Evolutionary conservation across 2,888 invertebrate species (phyloP).

Genomic region (Papilio gigon): DNA sequence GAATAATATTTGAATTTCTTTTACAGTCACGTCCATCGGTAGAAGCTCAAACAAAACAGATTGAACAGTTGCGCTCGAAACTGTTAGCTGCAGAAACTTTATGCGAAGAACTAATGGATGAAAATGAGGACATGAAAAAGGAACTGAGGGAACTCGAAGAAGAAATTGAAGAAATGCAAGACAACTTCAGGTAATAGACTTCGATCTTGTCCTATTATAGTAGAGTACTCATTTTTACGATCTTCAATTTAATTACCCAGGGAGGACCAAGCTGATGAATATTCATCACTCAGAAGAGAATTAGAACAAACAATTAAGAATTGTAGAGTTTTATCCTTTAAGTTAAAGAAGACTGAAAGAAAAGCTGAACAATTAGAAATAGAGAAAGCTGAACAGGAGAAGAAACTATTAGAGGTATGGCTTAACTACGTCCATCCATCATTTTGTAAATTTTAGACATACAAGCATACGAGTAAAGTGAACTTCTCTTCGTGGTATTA

Average conservation of each 20-base stretch:
- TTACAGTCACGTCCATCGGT: constrained; percentile 78
- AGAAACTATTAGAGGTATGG: constrained; percentile 82
- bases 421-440: constrained; percentile 42
- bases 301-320: constrained; percentile 98
- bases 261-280: constrained; percentile 98
- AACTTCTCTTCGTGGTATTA: constrained; percentile 45
- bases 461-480: background rate
- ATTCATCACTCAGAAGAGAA: constrained; percentile 95
- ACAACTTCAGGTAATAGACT: constrained; percentile 89
- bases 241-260: constrained; percentile 70
- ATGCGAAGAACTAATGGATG: constrained; percentile 97
- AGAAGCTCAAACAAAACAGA: constrained; percentile 82
- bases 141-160: constrained; percentile 96
- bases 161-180: constrained; percentile 99
- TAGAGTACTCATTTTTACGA: background rate
- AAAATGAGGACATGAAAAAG: constrained; percentile 96
- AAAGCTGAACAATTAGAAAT: constrained; percentile 92
- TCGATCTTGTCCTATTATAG: background rate
- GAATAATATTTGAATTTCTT: too few species aligned
- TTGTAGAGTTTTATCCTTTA: constrained; percentile 98
- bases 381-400: constrained; percentile 89
- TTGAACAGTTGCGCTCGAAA: constrained; percentile 90
- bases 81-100: constrained; percentile 94
- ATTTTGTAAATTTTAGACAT: background rate
- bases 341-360: constrained; percentile 97